Percentiles rank a stretch among this genome's conserved stretches.
Evolutionary conservation across 2,797 vertebrate species (phyloP).

Genomic region (Naso thynnoides): DNA sequence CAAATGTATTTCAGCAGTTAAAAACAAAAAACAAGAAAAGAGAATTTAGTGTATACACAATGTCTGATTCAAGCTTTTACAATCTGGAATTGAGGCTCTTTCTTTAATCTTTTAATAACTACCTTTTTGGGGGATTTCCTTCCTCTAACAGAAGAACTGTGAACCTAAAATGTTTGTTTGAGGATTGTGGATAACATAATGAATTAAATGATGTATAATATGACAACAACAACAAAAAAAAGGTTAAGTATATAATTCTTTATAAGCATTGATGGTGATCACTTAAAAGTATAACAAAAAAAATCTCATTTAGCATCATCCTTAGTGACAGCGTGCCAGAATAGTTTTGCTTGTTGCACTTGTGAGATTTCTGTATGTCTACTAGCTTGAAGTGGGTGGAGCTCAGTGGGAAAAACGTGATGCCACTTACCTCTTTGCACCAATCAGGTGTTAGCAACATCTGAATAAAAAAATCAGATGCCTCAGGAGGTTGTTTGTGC

Average conservation of each 20-base stretch:
- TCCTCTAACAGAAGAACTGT: too few species aligned
- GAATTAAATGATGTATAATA: too few species aligned
- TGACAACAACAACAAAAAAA: too few species aligned
- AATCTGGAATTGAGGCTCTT: not conserved
- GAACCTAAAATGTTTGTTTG: too few species aligned
- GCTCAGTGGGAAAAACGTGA: not conserved
- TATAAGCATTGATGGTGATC: too few species aligned
- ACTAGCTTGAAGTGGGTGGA: not conserved
- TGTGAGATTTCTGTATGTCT: not conserved
- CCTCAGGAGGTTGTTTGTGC: not conserved
- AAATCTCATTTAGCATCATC: not conserved
- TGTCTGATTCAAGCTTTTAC: not conserved
- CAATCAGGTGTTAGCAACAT: not conserved
- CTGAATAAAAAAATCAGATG: not conserved
- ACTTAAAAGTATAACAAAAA: too few species aligned
- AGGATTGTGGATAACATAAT: too few species aligned
- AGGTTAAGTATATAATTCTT: too few species aligned
- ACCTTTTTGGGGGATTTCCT: too few species aligned
- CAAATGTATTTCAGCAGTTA: not conserved
- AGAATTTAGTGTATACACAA: not conserved
- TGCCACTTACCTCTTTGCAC: not conserved
- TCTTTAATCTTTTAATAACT: not conserved
- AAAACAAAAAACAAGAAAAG: not conserved
- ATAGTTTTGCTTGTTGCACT: not conserved
- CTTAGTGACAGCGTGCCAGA: not conserved